Evolutionary conservation across 1,140 invertebrate genomes (phyloP).

Genomic region (Charaxes varanes): DNA sequence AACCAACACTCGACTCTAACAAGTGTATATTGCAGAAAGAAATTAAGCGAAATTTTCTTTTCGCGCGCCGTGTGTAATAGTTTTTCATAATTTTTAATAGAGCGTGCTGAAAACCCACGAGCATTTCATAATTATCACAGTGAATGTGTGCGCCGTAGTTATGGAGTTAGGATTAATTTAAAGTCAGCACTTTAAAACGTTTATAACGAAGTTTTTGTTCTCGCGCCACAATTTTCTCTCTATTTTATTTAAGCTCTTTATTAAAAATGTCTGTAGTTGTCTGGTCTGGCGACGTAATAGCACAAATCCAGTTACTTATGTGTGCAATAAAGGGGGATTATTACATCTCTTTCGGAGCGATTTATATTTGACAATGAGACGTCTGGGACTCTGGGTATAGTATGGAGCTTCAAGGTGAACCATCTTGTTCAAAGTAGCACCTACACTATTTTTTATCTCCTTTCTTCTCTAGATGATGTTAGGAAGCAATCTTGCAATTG

Average conservation of each 20-base stretch:
- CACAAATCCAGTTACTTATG: too few relatives aligned
- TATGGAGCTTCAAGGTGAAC: too few relatives aligned
- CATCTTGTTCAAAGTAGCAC: too few relatives aligned
- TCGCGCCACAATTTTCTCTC: slow-evolving; percentile 5
- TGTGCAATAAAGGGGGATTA: too few relatives aligned
- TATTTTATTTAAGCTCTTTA: slow-evolving; percentile 14
- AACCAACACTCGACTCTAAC: too few relatives aligned
- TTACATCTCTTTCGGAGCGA: too few relatives aligned
- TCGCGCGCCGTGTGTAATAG: background rate
- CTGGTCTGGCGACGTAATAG: slow-evolving; percentile 6
- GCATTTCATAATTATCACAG: slow-evolving; percentile 16
- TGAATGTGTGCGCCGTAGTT: slow-evolving; percentile 7
- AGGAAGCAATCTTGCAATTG: too few relatives aligned
- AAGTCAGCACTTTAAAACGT: slow-evolving; percentile 21
- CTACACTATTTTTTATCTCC: too few relatives aligned
- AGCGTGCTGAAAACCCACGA: slow-evolving; percentile 11
- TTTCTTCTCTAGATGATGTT: too few relatives aligned
- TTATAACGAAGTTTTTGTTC: slow-evolving; percentile 21
- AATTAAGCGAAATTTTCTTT: slow-evolving; percentile 2
- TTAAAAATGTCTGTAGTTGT: slow-evolving; percentile 14
- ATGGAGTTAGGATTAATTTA: slow-evolving; percentile 17
- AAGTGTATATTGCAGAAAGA: too few relatives aligned
- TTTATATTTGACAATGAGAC: too few relatives aligned
- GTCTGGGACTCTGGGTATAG: too few relatives aligned
- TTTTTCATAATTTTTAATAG: slow-evolving; percentile 5